phyloP scores from a whole-genome alignment of 2,888 invertebrate species.

The Pandemis cinnamomeana region DNA sequence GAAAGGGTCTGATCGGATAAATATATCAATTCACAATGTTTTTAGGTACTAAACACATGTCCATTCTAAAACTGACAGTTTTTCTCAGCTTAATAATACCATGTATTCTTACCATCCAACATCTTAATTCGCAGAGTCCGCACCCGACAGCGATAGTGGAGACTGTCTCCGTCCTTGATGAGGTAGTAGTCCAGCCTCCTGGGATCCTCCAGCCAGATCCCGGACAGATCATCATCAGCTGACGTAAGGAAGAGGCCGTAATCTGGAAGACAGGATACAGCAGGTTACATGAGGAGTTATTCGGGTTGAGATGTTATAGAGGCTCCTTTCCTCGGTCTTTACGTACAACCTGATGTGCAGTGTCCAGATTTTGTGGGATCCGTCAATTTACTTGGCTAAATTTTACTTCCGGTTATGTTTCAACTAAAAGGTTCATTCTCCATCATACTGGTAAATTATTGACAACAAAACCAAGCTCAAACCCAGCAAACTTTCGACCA shows the following conservation, averaged over 20 bases:
- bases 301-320: not conserved
- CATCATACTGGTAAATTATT: too few species aligned
- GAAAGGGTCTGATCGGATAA: not conserved
- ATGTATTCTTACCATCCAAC: conserved; percentile 89
- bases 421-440: too few species aligned
- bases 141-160: conserved; percentile 96
- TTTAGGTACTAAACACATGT: not conserved
- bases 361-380: too few species aligned
- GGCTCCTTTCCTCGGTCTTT: not conserved
- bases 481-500: too few species aligned
- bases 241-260: conserved; percentile 97
- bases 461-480: too few species aligned
- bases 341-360: not conserved
- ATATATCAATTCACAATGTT: too few species aligned
- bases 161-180: conserved; percentile 94
- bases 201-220: conserved; percentile 97
- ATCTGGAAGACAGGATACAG: conserved; percentile 81
- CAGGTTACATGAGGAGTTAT: not conserved
- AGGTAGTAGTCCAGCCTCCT: conserved; percentile 97
- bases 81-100: too few species aligned
- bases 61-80: not conserved
- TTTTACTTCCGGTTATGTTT: too few species aligned
- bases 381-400: too few species aligned
- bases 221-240: conserved; percentile 96
- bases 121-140: conserved; percentile 95